These are phyloP conservation scores for Isotomurus palustris DNA, from an alignment of 2,888 invertebrate species.

Conservation along the genomic window DNA sequence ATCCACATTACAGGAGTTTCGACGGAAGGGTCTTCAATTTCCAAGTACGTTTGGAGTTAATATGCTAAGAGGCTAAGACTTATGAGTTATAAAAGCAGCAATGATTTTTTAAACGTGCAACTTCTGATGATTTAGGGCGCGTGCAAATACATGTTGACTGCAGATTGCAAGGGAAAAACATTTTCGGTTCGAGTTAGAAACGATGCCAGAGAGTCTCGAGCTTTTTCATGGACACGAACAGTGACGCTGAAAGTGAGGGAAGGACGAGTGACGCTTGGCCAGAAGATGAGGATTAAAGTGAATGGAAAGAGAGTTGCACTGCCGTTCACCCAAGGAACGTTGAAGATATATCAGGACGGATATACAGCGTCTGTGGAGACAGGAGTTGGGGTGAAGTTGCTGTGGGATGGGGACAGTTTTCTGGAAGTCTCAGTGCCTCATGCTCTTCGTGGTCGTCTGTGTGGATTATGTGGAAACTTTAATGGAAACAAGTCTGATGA, in stretches of 20 bases:
- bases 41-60: slow-evolving; percentile 56
- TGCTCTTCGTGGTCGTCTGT: slow-evolving; percentile 80
- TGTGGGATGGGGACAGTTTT: slow-evolving; percentile 92
- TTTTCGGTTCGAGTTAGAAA: slow-evolving; percentile 88
- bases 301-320: slow-evolving; percentile 69
- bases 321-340: slow-evolving; percentile 58
- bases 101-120: neutral
- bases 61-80: neutral
- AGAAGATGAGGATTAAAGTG: slow-evolving; percentile 78
- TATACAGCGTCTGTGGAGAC: slow-evolving; percentile 51
- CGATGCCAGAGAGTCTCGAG: slow-evolving; percentile 71
- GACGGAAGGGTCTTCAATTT: slow-evolving; percentile 92
- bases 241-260: slow-evolving; percentile 65
- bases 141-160: slow-evolving; percentile 83
- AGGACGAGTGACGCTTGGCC: slow-evolving; percentile 69
- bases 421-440: slow-evolving; percentile 75
- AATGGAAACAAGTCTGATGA: slow-evolving; percentile 68
- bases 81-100: neutral
- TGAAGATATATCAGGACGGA: slow-evolving; percentile 55
- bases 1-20: slow-evolving; percentile 91
- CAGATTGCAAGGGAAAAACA: slow-evolving; percentile 66
- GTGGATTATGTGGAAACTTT: slow-evolving; percentile 93
- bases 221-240: slow-evolving; percentile 87
- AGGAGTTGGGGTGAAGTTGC: slow-evolving; percentile 63
- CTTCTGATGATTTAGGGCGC: slow-evolving; percentile 57